Evolutionary conservation across 23 tunicate species (phyloP).

Genomic region (Trididemnum nubilum): DNA sequence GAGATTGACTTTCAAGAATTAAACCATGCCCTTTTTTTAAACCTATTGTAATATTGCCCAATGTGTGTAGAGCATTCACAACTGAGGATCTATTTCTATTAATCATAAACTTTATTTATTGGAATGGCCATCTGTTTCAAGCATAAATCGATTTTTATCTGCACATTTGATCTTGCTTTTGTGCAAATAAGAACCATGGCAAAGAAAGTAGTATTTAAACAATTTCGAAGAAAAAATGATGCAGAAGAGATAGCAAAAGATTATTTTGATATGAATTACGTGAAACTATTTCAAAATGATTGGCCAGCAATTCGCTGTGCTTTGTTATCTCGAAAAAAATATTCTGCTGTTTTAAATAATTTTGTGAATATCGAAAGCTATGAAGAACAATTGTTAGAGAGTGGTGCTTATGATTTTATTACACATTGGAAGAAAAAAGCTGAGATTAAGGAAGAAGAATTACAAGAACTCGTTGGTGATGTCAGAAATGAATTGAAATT

Average conservation of each 20-base stretch:
- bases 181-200: not conserved
- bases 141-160: too few relatives aligned
- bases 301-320: conserved; percentile 92
- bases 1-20: too few relatives aligned
- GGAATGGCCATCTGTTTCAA: too few relatives aligned
- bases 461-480: too few relatives aligned
- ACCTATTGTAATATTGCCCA: too few relatives aligned
- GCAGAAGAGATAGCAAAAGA: conserved; percentile 82
- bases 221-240: conserved; percentile 34
- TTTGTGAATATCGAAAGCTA: conserved; percentile 20
- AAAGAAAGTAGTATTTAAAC: not conserved
- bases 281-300: conserved; percentile 32
- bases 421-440: conserved; percentile 22
- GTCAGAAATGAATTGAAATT: not conserved
- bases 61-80: too few relatives aligned
- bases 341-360: conserved; percentile 52
- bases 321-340: conserved; percentile 83
- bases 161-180: too few relatives aligned
- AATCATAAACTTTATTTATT: too few relatives aligned
- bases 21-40: too few relatives aligned
- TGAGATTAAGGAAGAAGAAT: not conserved
- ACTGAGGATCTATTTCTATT: too few relatives aligned
- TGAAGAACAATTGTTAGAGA: conserved; percentile 26
- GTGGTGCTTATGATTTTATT: conserved; percentile 62
- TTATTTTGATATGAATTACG: conserved; percentile 66